A percentile compares a stretch with the other conserved stretches of the same genome.
These are phyloP conservation scores for Syngnathus scovelli DNA, from an alignment of 2,113 vertebrate genomes.

Conservation along the genomic window DNA sequence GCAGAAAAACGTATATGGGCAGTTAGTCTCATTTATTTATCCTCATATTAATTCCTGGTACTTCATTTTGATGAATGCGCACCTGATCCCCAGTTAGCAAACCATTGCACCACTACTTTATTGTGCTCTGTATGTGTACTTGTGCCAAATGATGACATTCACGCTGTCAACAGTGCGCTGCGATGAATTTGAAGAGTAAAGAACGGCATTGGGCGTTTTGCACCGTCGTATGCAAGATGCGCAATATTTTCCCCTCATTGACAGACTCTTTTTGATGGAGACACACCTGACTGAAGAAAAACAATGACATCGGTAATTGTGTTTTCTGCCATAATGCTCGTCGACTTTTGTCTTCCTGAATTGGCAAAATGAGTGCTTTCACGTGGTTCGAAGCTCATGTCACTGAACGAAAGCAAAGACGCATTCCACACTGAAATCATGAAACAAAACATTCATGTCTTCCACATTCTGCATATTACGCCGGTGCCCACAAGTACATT, in stretches of 20 bases:
- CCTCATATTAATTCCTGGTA: not conserved
- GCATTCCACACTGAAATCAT: conserved; percentile 9
- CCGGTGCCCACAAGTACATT: conserved; percentile 39
- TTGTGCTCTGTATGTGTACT: conserved; percentile 4
- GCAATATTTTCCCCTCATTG: not conserved
- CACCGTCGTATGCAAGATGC: conserved; percentile 18
- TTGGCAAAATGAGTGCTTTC: not conserved
- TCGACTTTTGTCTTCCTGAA: not conserved
- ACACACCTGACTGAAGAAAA: conserved; percentile 41
- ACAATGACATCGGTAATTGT: not conserved
- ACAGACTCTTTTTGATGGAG: conserved; percentile 11
- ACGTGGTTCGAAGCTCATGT: conserved; percentile 1
- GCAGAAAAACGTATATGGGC: conserved; percentile 18
- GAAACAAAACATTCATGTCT: conserved; percentile 30
- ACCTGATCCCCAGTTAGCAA: not conserved
- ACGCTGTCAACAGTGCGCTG: conserved; percentile 27
- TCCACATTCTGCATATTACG: conserved; percentile 49
- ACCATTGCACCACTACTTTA: conserved; percentile 9
- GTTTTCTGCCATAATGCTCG: not conserved
- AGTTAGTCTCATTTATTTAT: conserved; percentile 21
- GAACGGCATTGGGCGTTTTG: conserved; percentile 2
- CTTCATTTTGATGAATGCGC: conserved; percentile 14
- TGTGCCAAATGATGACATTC: conserved; percentile 14
- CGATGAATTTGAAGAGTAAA: conserved; percentile 16
- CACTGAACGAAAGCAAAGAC: conserved; percentile 9